A percentile compares a stretch with the other conserved stretches of the same genome.
Conservation (phyloP, 2,797 vertebrate species). For the Acanthopagrus latus region DNA sequence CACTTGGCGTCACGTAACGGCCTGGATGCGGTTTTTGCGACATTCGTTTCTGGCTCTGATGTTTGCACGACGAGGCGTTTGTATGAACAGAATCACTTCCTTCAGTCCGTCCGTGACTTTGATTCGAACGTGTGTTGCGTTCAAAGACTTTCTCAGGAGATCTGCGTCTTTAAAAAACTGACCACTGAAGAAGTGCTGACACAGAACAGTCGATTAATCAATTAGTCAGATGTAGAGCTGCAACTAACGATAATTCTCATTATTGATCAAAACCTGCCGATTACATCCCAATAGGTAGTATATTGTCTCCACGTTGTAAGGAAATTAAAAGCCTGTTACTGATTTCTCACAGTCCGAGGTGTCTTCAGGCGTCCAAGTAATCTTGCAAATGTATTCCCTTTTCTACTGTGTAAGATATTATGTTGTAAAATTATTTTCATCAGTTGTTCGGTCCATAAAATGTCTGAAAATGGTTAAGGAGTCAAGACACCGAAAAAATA, state of each 20-base stretch:
- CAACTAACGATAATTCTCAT: not conserved
- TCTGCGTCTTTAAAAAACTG: slow-evolving; percentile 4
- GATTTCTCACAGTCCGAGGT: not conserved
- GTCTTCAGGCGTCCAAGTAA: not conserved
- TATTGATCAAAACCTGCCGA: not conserved
- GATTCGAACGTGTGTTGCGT: slow-evolving; percentile 8
- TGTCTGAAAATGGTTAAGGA: no score
- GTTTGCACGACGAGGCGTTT: not conserved
- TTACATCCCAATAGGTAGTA: not conserved
- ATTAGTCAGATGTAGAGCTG: not conserved
- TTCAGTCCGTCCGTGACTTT: slow-evolving; percentile 29
- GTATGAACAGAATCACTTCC: no score
- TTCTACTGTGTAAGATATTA: not conserved
- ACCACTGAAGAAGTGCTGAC: slow-evolving; percentile 16
- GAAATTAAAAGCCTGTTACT: not conserved
- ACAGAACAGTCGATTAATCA: slow-evolving; percentile 8
- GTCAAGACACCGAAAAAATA: no score
- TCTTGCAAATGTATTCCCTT: not conserved
- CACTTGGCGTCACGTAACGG: slow-evolving; percentile 60
- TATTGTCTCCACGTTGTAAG: not conserved
- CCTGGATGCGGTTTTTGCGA: slow-evolving; percentile 46
- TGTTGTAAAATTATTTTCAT: no score
- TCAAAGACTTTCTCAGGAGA: slow-evolving; percentile 19
- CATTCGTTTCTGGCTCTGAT: slow-evolving; percentile 20
- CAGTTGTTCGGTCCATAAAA: no score